phyloP scores from a whole-genome alignment of 2,888 invertebrate genomes.

The Autographa gamma region DNA sequence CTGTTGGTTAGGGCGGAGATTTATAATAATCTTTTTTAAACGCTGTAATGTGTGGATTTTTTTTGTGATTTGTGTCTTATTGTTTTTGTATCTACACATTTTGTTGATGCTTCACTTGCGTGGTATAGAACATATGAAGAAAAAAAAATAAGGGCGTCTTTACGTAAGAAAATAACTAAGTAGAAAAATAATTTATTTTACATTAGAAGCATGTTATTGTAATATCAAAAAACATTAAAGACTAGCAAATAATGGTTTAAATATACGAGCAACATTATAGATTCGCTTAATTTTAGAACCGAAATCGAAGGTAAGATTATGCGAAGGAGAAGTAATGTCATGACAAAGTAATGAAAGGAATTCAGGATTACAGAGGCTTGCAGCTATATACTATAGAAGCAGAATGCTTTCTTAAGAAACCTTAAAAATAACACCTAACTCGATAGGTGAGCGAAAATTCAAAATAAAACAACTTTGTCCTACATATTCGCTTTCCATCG shows the following conservation, averaged over 20 bases:
- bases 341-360: not conserved
- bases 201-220: too few relatives aligned
- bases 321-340: not conserved
- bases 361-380: not conserved
- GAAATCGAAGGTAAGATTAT: not conserved
- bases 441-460: not conserved
- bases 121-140: too few relatives aligned
- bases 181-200: too few relatives aligned
- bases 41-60: too few relatives aligned
- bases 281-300: not conserved
- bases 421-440: not conserved
- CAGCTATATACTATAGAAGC: not conserved
- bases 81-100: too few relatives aligned
- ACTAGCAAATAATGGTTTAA: too few relatives aligned
- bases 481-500: conserved; percentile 26
- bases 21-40: not conserved
- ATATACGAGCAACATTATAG: too few relatives aligned
- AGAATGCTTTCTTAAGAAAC: conserved; percentile 3
- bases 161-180: too few relatives aligned
- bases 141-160: too few relatives aligned
- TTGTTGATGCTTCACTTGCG: too few relatives aligned
- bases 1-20: conserved; percentile 24
- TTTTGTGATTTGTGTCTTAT: too few relatives aligned
- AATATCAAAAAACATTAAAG: too few relatives aligned
- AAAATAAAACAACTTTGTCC: conserved; percentile 23